Evolutionary conservation across 2,113 vertebrate species (phyloP).

Genomic region (Eptesicus fuscus): DNA sequence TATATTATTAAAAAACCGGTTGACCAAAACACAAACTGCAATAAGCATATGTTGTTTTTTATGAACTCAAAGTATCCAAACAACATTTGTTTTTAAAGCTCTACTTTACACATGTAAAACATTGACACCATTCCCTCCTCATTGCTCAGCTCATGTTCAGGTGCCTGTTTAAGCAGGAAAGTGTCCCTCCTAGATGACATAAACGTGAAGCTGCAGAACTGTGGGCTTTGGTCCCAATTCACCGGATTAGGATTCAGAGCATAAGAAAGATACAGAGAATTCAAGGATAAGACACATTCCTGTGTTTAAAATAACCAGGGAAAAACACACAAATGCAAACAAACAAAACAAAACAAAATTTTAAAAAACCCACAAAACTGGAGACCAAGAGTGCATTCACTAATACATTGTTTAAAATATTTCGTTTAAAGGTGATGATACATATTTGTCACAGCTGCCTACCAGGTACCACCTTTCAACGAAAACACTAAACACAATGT

Average conservation of each 20-base stretch:
- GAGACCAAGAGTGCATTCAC: neutral
- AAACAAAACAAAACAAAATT: neutral
- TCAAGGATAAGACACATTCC: neutral
- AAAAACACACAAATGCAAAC: neutral
- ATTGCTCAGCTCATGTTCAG: neutral
- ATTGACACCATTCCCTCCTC: constrained; percentile 14
- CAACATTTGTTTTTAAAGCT: constrained; percentile 1
- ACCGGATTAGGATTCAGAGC: neutral
- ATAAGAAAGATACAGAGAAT: neutral
- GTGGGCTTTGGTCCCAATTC: neutral
- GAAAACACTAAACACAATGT: neutral
- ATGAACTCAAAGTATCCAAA: neutral
- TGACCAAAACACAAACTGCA: constrained; percentile 12
- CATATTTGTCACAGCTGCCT: neutral
- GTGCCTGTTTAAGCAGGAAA: constrained; percentile 8
- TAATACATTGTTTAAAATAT: neutral
- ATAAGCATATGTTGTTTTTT: neutral
- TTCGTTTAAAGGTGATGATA: neutral
- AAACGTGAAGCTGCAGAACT: neutral
- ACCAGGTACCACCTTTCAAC: neutral
- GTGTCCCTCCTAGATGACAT: neutral
- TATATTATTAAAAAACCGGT: neutral
- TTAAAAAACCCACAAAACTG: neutral
- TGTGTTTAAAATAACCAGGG: neutral
- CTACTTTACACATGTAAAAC: neutral